Conservation (phyloP, 2,113 vertebrate species). For the Grus americana region DNA sequence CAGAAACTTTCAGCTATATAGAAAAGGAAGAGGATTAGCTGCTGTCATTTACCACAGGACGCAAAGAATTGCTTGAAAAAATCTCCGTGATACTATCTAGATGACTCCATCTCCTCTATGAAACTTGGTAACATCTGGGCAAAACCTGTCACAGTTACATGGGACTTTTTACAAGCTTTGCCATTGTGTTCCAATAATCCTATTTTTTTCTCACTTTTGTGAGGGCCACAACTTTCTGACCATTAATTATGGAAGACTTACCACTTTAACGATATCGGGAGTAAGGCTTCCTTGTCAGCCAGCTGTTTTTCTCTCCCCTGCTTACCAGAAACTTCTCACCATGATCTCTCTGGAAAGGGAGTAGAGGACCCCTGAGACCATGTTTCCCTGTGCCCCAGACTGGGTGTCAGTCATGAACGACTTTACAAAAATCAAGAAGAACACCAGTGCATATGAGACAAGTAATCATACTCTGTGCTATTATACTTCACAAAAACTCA, state of each 20-base stretch:
- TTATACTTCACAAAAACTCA: neutral
- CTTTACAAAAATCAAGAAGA: neutral
- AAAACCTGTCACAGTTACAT: neutral
- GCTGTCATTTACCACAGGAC: neutral
- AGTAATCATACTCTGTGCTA: neutral
- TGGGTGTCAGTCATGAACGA: neutral
- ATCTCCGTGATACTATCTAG: neutral
- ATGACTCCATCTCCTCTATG: neutral
- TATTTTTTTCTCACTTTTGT: neutral
- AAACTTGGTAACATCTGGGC: neutral
- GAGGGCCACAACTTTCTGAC: neutral
- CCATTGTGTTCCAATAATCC: neutral
- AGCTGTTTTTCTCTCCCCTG: neutral
- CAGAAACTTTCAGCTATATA: neutral
- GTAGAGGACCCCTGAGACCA: neutral
- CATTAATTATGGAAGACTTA: neutral
- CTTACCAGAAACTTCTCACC: neutral
- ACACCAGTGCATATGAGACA: neutral
- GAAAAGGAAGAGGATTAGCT: neutral
- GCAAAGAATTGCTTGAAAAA: neutral
- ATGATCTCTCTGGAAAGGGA: neutral
- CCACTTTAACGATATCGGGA: neutral
- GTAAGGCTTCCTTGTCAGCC: neutral
- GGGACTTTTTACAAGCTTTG: neutral
- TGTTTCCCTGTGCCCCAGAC: neutral